Evolutionary conservation across 2,113 vertebrate species (phyloP).

Genomic region (Prinia subflava): DNA sequence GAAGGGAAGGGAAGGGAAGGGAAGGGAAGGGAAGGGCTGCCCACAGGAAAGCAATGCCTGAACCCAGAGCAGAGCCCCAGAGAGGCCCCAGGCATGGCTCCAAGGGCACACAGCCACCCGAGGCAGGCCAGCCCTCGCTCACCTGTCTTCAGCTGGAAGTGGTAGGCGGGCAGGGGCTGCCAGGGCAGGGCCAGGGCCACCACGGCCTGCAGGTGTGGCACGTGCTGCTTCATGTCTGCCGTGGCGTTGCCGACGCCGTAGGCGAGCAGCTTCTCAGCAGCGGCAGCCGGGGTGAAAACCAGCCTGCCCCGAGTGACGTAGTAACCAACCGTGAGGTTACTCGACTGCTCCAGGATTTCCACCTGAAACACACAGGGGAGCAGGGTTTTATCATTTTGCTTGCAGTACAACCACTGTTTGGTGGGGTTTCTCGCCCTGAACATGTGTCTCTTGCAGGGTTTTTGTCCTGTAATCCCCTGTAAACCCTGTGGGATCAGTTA

Average conservation of each 20-base stretch:
- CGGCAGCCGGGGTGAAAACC: slow-evolving; percentile 84
- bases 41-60: too few relatives aligned
- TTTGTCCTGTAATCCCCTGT: neutral
- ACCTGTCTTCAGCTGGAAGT: slow-evolving; percentile 93
- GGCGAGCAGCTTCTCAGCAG: slow-evolving; percentile 78
- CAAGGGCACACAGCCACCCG: too few relatives aligned
- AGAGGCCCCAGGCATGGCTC: too few relatives aligned
- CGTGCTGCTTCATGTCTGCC: slow-evolving; percentile 84
- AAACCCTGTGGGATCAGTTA: neutral
- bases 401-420: neutral
- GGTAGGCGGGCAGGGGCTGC: slow-evolving; percentile 80
- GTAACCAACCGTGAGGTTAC: slow-evolving; percentile 90
- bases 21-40: too few relatives aligned
- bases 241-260: slow-evolving; percentile 88
- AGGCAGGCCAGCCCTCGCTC: slow-evolving; percentile 61
- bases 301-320: slow-evolving; percentile 81
- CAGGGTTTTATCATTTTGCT: rapidly evolving
- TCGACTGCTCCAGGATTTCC: slow-evolving; percentile 85
- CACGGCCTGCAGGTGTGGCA: slow-evolving; percentile 86
- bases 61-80: neutral
- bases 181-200: slow-evolving; percentile 82
- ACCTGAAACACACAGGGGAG: slow-evolving; percentile 69
- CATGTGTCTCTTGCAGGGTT: neutral
- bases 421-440: neutral
- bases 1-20: too few relatives aligned